These are phyloP conservation scores for Uropsilus gracilis DNA, from an alignment of 2,113 vertebrate genomes.

Conservation along the genomic window DNA sequence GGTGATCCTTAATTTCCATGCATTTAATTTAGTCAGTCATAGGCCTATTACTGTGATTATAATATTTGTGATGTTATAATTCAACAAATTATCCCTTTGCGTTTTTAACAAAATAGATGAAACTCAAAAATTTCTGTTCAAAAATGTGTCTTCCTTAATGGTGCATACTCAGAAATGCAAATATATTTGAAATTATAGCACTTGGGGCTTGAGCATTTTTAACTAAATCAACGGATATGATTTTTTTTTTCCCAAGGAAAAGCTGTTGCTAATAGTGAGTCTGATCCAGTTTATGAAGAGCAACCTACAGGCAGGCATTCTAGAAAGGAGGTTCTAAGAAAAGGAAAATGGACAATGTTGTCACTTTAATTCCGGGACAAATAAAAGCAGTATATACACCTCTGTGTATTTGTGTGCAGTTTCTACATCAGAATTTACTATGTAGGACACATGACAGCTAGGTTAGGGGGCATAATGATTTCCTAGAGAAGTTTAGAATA, in stretches of 20 bases:
- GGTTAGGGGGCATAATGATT: not conserved
- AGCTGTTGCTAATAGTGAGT: not conserved
- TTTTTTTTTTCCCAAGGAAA: not conserved
- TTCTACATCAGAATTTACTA: not conserved
- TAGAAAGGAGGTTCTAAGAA: not conserved
- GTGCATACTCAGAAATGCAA: not conserved
- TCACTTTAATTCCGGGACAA: not conserved
- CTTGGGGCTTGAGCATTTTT: not conserved
- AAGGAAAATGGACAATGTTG: not conserved
- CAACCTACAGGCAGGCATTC: not conserved
- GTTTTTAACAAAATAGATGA: not conserved
- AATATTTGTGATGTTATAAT: not conserved
- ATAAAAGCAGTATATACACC: not conserved
- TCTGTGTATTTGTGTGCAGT: not conserved
- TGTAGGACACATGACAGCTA: not conserved
- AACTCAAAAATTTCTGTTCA: not conserved
- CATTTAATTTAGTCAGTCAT: not conserved
- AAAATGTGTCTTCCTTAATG: not conserved
- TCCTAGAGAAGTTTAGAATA: not conserved
- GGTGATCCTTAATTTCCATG: not conserved
- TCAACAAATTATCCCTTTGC: not conserved
- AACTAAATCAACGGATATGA: not conserved
- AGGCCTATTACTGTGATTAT: not conserved
- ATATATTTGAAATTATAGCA: not conserved
- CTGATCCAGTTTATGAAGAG: too few species aligned